Conservation (phyloP, 2,113 vertebrate genomes). For the Diglossa brunneiventris region DNA sequence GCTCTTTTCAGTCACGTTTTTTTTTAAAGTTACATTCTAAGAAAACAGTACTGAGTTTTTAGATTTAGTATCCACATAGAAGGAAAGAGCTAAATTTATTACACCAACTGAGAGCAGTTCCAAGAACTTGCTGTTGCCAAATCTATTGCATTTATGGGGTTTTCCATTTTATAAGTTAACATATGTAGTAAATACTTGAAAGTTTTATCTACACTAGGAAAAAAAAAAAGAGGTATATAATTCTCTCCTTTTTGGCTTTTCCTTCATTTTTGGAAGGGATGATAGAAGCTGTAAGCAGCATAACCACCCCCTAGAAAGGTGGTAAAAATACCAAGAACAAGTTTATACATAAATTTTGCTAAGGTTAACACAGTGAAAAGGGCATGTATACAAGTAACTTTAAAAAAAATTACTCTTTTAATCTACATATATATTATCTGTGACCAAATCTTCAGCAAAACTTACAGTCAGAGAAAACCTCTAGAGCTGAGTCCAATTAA, state of each 20-base stretch:
- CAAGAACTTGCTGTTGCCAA: conserved; percentile 66
- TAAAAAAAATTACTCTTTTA: background rate
- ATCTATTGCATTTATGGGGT: conserved; percentile 67
- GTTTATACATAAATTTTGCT: background rate
- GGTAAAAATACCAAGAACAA: background rate
- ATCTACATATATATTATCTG: background rate
- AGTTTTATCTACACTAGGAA: conserved; percentile 26
- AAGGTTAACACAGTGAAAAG: background rate
- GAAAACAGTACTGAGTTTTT: conserved; percentile 63
- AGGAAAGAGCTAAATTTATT: conserved; percentile 73
- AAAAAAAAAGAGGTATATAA: conserved; percentile 11
- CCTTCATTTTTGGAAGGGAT: background rate
- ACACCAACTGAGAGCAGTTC: conserved; percentile 67
- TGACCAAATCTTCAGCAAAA: background rate
- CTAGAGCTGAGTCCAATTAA: background rate
- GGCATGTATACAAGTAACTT: background rate
- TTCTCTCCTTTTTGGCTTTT: background rate
- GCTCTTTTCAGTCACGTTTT: conserved; percentile 67
- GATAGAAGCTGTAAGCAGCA: background rate
- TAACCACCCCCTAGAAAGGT: background rate
- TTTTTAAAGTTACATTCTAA: conserved; percentile 52
- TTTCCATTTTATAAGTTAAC: conserved; percentile 72
- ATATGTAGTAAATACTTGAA: conserved; percentile 68
- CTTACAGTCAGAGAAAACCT: background rate
- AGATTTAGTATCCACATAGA: conserved; percentile 68